Conservation (phyloP, 2,797 vertebrate species). For the Falco columbarius region DNA sequence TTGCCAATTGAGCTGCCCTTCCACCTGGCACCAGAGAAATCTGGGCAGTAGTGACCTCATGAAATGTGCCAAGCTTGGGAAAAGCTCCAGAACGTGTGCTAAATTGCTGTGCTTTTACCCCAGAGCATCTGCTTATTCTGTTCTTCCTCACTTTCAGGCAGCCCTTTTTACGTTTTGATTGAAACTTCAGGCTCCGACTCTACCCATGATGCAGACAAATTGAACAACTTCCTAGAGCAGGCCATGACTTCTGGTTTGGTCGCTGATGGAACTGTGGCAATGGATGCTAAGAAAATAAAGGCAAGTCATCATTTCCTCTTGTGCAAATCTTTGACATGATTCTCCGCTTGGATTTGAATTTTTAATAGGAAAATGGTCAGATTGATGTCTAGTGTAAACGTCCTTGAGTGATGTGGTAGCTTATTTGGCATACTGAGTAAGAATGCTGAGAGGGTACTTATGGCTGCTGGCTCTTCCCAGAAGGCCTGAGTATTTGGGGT, state of each 20-base stretch:
- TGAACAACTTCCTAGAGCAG: constrained; percentile 86
- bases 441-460: not conserved
- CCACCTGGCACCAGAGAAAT: not conserved
- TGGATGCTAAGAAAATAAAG: constrained; percentile 87
- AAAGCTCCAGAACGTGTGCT: not conserved
- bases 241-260: constrained; percentile 83
- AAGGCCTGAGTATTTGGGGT: not conserved
- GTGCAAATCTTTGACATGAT: not conserved
- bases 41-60: not conserved
- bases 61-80: not conserved
- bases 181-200: constrained; percentile 91
- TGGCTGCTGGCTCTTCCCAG: not conserved
- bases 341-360: not conserved
- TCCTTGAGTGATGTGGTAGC: not conserved
- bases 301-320: constrained; percentile 49
- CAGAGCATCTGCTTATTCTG: not conserved
- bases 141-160: constrained; percentile 76
- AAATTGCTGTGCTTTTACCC: not conserved
- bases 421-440: not conserved
- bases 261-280: constrained; percentile 88
- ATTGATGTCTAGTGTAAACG: rapidly evolving
- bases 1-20: not conserved
- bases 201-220: constrained; percentile 88
- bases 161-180: constrained; percentile 91
- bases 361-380: not conserved